These are phyloP conservation scores for Sus cebifrons DNA, from an alignment of 2,797 vertebrate species.

Conservation along the genomic window DNA sequence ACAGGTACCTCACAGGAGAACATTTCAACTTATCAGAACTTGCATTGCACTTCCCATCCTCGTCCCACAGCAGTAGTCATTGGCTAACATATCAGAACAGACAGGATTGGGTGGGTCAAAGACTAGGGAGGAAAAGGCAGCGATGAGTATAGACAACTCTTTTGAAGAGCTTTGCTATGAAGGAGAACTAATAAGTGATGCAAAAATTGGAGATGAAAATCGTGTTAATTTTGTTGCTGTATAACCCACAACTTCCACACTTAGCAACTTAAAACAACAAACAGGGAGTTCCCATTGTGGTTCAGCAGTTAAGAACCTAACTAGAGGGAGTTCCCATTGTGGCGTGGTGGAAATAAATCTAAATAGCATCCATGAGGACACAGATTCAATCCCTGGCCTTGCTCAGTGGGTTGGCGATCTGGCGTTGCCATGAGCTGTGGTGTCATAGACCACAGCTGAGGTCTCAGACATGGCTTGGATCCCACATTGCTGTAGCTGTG, in stretches of 20 bases:
- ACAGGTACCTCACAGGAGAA: background rate
- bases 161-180: background rate
- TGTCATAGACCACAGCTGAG: no score
- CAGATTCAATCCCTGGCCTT: no score
- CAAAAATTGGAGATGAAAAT: background rate
- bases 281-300: background rate
- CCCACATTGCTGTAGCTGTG: no score
- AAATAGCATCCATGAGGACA: no score
- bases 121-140: no score
- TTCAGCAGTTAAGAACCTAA: no score
- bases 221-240: background rate
- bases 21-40: background rate
- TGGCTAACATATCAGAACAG: background rate
- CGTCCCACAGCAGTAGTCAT: background rate
- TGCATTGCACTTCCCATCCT: background rate
- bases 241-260: background rate
- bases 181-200: background rate
- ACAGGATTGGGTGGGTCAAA: background rate
- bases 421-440: no score
- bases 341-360: no score
- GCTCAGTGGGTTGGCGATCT: no score
- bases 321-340: no score
- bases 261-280: background rate
- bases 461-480: no score
- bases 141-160: background rate